A percentile compares a stretch with the other conserved stretches of the same genome.
Conservation (phyloP, 2,888 invertebrate genomes). For the Ophion costatus region DNA sequence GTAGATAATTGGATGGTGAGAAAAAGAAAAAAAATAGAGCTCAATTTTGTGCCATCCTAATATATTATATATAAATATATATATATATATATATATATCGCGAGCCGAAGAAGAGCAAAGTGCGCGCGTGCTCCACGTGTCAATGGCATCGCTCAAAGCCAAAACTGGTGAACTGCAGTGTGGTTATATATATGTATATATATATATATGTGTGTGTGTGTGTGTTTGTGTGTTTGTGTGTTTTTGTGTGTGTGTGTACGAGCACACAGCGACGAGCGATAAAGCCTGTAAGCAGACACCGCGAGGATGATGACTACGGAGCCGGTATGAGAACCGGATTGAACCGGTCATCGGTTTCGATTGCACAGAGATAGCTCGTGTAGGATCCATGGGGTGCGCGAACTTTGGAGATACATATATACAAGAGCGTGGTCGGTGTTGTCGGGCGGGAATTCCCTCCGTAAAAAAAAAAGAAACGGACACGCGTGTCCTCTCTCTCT, state of each 20-base stretch:
- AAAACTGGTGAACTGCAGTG: not conserved
- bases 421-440: conserved; percentile 11
- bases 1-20: too few relatives aligned
- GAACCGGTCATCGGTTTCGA: conserved; percentile 56
- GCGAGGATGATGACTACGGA: conserved; percentile 30
- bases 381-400: not conserved
- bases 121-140: conserved; percentile 26
- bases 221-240: too few relatives aligned
- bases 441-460: conserved; percentile 41
- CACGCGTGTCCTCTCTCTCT: conserved; percentile 14
- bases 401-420: conserved; percentile 15
- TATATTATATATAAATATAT: too few relatives aligned
- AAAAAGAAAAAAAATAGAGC: too few relatives aligned
- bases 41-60: too few relatives aligned
- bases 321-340: conserved; percentile 54
- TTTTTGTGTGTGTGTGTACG: not conserved
- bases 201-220: too few relatives aligned
- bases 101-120: not conserved
- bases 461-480: conserved; percentile 22
- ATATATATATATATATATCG: not conserved
- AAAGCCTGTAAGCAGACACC: conserved; percentile 50
- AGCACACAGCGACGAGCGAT: conserved; percentile 33
- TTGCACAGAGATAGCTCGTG: not conserved
- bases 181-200: too few relatives aligned
- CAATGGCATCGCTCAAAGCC: conserved; percentile 16